Percentiles rank a stretch among this genome's conserved stretches.
Conservation (phyloP, 2,797 vertebrate species). For the Amblyopsis hoosieri region DNA sequence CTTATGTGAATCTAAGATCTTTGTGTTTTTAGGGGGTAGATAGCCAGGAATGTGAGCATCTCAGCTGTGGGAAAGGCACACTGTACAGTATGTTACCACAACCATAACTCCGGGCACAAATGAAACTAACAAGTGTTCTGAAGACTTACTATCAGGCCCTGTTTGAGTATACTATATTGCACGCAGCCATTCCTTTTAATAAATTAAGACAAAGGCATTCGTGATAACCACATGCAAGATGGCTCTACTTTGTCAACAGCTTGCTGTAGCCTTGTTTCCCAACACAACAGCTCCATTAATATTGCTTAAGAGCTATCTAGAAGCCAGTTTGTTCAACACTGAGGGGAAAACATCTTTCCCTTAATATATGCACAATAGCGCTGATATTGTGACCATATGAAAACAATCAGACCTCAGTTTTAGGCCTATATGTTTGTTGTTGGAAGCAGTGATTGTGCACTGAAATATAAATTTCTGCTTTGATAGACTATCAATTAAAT, state of each 20-base stretch:
- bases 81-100: too few species aligned
- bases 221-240: slow-evolving; percentile 42
- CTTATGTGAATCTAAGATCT: too few species aligned
- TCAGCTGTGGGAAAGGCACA: too few species aligned
- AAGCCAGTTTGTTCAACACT: slow-evolving; percentile 28
- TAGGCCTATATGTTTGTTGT: slow-evolving; percentile 2
- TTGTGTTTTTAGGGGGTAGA: too few species aligned
- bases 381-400: slow-evolving; percentile 8
- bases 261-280: slow-evolving; percentile 43
- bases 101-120: too few species aligned
- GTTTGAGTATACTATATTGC: slow-evolving; percentile 22
- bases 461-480: slow-evolving; percentile 11
- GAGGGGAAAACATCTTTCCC: background rate
- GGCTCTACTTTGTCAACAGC: slow-evolving; percentile 48
- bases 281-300: slow-evolving; percentile 54
- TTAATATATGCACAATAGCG: background rate
- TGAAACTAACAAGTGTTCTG: too few species aligned
- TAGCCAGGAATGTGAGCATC: too few species aligned
- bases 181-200: slow-evolving; percentile 11
- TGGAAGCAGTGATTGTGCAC: background rate
- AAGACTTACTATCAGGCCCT: background rate
- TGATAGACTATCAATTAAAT: slow-evolving; percentile 27
- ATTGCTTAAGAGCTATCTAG: slow-evolving; percentile 35
- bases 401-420: slow-evolving; percentile 3
- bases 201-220: slow-evolving; percentile 31